Conservation (phyloP, 2,888 invertebrate genomes). For the Aethes cnicana region DNA sequence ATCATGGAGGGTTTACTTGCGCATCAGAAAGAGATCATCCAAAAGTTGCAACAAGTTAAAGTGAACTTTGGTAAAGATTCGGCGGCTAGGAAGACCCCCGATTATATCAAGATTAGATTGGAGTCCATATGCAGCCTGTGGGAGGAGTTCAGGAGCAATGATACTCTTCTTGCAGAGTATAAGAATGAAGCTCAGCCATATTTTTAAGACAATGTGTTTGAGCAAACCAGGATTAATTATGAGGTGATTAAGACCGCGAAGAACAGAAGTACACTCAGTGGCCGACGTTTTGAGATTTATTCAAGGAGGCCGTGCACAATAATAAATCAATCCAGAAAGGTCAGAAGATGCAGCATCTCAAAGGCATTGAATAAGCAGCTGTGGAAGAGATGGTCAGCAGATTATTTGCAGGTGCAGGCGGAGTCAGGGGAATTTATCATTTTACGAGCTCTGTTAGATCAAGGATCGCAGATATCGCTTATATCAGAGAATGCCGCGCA, state of each 20-base stretch:
- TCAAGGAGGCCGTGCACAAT: neutral
- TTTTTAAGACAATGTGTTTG: neutral
- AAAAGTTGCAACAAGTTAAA: too few species aligned
- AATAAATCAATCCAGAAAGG: neutral
- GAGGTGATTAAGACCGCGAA: neutral
- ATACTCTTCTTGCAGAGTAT: too few species aligned
- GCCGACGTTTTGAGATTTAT: neutral
- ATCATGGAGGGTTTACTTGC: too few species aligned
- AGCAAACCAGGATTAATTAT: neutral
- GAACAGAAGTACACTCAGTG: neutral
- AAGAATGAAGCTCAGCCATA: too few species aligned
- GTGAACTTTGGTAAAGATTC: too few species aligned
- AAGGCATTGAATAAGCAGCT: constrained; percentile 21
- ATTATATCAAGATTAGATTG: too few species aligned
- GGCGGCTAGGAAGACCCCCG: too few species aligned
- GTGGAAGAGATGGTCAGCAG: constrained; percentile 16
- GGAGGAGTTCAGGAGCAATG: too few species aligned
- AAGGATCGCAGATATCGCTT: constrained; percentile 34
- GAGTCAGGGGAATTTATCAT: constrained; percentile 3
- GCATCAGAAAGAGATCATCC: too few species aligned
- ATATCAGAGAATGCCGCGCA: constrained; percentile 33
- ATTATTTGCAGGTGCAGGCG: constrained; percentile 6
- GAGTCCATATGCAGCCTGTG: too few species aligned
- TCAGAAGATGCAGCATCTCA: neutral
- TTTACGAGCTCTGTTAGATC: constrained; percentile 30